These are phyloP conservation scores for Aphaenogaster floridana DNA, from an alignment of 1,140 invertebrate genomes.

Conservation along the genomic window DNA sequence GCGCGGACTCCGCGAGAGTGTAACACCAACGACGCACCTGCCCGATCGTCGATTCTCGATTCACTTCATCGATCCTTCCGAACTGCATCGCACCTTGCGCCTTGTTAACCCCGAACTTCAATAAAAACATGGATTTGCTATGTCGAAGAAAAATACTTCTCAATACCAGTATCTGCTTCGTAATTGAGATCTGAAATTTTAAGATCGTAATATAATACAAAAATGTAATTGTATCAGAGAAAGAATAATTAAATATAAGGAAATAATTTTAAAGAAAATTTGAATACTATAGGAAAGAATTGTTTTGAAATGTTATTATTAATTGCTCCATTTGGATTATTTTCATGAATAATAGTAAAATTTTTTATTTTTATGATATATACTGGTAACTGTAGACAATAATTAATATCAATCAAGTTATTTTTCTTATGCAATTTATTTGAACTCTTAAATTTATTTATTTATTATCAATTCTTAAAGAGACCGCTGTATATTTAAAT, in stretches of 20 bases:
- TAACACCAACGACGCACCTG: constrained; percentile 65
- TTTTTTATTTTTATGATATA: not conserved
- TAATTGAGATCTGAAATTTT: not conserved
- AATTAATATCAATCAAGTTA: not conserved
- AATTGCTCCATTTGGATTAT: not conserved
- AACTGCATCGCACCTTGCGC: constrained; percentile 36
- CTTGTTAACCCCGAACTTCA: constrained; percentile 22
- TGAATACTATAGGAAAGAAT: not conserved
- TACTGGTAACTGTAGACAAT: not conserved
- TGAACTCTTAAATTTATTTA: not conserved
- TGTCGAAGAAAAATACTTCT: not conserved
- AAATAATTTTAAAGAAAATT: not conserved
- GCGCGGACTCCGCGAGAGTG: constrained; percentile 47
- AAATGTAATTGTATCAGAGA: not conserved
- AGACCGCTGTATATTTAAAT: constrained; percentile 1
- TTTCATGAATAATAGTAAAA: not conserved
- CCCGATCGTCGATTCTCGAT: constrained; percentile 24
- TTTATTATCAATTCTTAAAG: not conserved
- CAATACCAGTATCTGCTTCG: not conserved
- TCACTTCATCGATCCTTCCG: constrained; percentile 19
- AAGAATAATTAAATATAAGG: not conserved
- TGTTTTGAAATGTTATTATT: not conserved
- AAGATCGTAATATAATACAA: not conserved
- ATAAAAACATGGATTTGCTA: not conserved
- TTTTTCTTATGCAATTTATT: not conserved